phyloP scores from a whole-genome alignment of 2,113 vertebrate genomes.

The Butastur rufipennis region DNA sequence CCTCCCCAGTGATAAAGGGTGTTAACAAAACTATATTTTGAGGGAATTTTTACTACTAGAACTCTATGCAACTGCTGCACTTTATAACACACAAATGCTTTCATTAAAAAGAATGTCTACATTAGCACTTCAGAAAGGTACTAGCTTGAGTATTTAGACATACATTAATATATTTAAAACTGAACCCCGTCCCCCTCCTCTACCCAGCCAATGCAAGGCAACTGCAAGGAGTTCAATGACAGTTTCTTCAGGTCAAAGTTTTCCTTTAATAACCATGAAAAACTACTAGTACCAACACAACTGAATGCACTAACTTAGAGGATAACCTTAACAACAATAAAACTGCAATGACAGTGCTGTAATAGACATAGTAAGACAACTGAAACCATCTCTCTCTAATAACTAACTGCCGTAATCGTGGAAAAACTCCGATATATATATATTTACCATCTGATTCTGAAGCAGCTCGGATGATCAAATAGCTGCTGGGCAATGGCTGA shows the following conservation, averaged over 20 bases:
- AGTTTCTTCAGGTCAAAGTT: neutral
- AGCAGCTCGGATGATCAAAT: conserved; percentile 94
- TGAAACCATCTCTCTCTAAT: neutral
- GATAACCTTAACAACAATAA: neutral
- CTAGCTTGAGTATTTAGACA: neutral
- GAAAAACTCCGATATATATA: neutral
- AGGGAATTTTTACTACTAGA: neutral
- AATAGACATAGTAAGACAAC: neutral
- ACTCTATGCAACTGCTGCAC: neutral
- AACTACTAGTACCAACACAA: neutral
- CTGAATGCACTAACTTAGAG: neutral
- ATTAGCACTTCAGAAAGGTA: neutral
- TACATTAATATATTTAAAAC: neutral
- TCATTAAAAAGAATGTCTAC: neutral
- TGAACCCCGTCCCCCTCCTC: neutral
- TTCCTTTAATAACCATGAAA: neutral
- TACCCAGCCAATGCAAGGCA: neutral
- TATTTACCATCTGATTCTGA: conserved; percentile 96
- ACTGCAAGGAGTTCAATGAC: neutral
- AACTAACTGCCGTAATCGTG: neutral
- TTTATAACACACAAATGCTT: neutral
- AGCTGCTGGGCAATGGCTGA: conserved; percentile 96
- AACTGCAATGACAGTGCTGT: neutral
- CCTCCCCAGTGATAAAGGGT: neutral
- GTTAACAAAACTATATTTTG: neutral